Conservation (phyloP, 1,140 invertebrate species). For the Scaptomyza graminum region DNA sequence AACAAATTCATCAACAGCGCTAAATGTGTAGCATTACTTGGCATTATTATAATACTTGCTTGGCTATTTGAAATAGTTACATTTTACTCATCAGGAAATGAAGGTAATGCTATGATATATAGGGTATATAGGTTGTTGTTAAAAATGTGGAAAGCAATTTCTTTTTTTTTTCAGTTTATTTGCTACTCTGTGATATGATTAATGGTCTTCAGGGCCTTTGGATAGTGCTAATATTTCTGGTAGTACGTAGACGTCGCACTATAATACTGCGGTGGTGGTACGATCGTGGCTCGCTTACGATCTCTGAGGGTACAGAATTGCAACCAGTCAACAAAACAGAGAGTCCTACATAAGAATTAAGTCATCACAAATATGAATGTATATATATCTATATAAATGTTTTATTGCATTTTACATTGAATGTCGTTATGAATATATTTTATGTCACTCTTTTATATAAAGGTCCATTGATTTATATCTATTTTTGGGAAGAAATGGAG, state of each 20-base stretch:
- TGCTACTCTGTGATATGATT: slow-evolving; percentile 77
- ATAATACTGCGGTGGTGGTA: slow-evolving; percentile 82
- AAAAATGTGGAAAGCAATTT: not conserved
- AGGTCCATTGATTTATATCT: slow-evolving; percentile 54
- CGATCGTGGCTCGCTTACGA: slow-evolving; percentile 75
- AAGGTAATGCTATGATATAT: slow-evolving; percentile 23
- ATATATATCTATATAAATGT: slow-evolving; percentile 66
- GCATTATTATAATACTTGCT: slow-evolving; percentile 72
- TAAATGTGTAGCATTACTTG: slow-evolving; percentile 75
- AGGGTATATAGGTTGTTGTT: not conserved
- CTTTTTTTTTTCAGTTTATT: slow-evolving; percentile 39
- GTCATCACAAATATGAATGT: slow-evolving; percentile 10
- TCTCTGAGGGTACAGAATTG: slow-evolving; percentile 65
- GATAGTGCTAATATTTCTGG: slow-evolving; percentile 77
- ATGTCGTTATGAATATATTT: slow-evolving; percentile 54
- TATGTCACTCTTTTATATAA: slow-evolving; percentile 56
- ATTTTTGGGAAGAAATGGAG: slow-evolving; percentile 16
- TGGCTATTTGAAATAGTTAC: slow-evolving; percentile 81
- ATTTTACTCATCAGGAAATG: slow-evolving; percentile 71
- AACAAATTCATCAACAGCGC: slow-evolving; percentile 49
- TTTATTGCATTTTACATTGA: slow-evolving; percentile 73
- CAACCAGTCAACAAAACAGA: slow-evolving; percentile 50
- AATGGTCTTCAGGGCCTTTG: slow-evolving; percentile 80
- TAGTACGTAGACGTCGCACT: slow-evolving; percentile 73
- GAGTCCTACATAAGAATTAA: slow-evolving; percentile 55